Evolutionary conservation across 1,140 invertebrate genomes (phyloP).

Genomic region (Colletes latitarsis): DNA sequence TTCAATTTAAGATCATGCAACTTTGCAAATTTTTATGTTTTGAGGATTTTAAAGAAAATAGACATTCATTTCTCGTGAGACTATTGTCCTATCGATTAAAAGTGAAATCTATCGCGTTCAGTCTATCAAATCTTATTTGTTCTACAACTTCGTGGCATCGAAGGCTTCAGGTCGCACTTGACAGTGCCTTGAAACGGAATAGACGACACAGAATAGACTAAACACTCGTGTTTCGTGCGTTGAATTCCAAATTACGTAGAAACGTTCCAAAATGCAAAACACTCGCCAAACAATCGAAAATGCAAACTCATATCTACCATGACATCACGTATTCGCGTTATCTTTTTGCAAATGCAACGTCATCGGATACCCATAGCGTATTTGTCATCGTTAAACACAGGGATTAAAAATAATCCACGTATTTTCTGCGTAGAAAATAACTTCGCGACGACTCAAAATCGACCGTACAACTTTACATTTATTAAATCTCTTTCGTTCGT

Average conservation of each 20-base stretch:
- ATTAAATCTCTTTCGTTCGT: too few relatives aligned
- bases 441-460: background rate
- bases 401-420: background rate
- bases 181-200: too few relatives aligned
- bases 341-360: background rate
- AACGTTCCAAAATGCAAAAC: background rate
- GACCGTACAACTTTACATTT: background rate
- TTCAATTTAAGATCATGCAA: too few relatives aligned
- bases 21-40: too few relatives aligned
- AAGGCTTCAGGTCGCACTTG: too few relatives aligned
- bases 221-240: background rate
- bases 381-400: constrained; percentile 2
- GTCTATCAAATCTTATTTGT: too few relatives aligned
- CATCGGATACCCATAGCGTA: background rate
- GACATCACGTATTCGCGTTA: background rate
- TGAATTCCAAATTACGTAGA: background rate
- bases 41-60: too few relatives aligned
- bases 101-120: too few relatives aligned
- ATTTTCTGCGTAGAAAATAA: background rate
- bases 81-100: too few relatives aligned
- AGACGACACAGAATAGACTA: too few relatives aligned
- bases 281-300: background rate
- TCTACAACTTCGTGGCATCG: too few relatives aligned
- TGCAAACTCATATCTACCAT: constrained; percentile 5
- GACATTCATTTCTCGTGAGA: too few relatives aligned